phyloP scores from a whole-genome alignment of 1,140 invertebrate genomes.

The Andricus grossulariae region DNA sequence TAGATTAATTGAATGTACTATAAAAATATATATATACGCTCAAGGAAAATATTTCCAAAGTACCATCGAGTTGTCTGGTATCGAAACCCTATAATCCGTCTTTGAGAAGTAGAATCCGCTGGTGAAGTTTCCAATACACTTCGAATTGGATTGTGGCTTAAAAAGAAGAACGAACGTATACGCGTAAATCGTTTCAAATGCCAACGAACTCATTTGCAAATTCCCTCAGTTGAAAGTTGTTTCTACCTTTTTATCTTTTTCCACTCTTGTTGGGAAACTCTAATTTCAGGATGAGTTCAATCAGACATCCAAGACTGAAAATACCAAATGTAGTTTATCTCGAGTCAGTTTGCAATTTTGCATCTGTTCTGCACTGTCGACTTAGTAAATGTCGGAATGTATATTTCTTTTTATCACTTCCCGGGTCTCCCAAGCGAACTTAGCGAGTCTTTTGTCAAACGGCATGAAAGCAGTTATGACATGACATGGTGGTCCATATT shows the following conservation, averaged over 20 bases:
- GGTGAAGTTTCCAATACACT: slow-evolving; percentile 24
- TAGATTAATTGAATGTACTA: too few relatives aligned
- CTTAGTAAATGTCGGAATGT: too few relatives aligned
- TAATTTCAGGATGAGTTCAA: background rate
- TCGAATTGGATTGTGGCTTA: slow-evolving; percentile 23
- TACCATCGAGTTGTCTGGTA: background rate
- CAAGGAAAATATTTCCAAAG: background rate
- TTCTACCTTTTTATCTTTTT: slow-evolving; percentile 13
- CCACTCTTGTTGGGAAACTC: slow-evolving; percentile 16
- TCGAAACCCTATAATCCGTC: slow-evolving; percentile 16
- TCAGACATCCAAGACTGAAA: background rate
- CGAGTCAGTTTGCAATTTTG: background rate
- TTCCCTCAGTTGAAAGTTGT: slow-evolving; percentile 2
- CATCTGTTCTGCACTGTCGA: background rate
- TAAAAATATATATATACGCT: too few relatives aligned
- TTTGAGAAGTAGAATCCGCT: slow-evolving; percentile 5
- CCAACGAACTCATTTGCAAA: slow-evolving; percentile 29
- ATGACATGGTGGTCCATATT: slow-evolving; percentile 36
- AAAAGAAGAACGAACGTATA: background rate
- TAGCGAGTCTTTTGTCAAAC: slow-evolving; percentile 36
- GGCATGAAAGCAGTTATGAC: background rate
- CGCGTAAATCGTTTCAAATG: slow-evolving; percentile 27
- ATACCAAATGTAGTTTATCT: slow-evolving; percentile 3
- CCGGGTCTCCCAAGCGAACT: slow-evolving; percentile 1
- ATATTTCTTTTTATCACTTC: too few relatives aligned